Evolutionary conservation across 1,140 invertebrate genomes (phyloP).

Genomic region (Atopsyche davidsoni): DNA sequence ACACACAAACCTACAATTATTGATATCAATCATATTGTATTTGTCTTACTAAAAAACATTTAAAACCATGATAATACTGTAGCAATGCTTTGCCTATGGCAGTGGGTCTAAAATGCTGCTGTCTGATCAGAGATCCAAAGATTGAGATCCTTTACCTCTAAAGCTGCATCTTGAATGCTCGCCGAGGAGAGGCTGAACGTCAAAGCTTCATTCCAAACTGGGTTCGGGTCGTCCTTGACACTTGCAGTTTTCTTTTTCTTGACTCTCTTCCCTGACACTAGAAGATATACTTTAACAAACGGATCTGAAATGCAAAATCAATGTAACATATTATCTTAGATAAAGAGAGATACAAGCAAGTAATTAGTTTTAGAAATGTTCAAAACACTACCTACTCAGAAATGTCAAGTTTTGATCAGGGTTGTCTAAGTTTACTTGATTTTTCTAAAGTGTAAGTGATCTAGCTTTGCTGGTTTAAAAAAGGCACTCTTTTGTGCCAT

Average conservation of each 20-base stretch:
- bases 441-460: no score
- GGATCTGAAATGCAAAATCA: conserved; percentile 66
- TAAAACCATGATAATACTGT: background rate
- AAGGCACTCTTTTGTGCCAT: no score
- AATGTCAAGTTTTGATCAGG: no score
- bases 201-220: conserved; percentile 93
- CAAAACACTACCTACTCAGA: background rate
- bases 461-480: no score
- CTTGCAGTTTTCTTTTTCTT: conserved; percentile 90
- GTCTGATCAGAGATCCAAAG: no score
- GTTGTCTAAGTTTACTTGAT: no score
- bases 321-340: no score
- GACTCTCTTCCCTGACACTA: conserved; percentile 77
- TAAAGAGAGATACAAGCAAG: background rate
- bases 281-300: conserved; percentile 84
- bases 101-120: no score
- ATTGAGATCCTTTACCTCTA: conserved; percentile 56
- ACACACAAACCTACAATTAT: conserved; percentile 49
- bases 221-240: conserved; percentile 77
- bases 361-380: no score
- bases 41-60: no score
- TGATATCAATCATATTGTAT: no score
- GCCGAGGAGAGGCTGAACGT: conserved; percentile 77
- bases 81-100: background rate
- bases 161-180: conserved; percentile 60